Evolutionary conservation across 2,888 invertebrate species (phyloP).

Genomic region (Eurois occulta): DNA sequence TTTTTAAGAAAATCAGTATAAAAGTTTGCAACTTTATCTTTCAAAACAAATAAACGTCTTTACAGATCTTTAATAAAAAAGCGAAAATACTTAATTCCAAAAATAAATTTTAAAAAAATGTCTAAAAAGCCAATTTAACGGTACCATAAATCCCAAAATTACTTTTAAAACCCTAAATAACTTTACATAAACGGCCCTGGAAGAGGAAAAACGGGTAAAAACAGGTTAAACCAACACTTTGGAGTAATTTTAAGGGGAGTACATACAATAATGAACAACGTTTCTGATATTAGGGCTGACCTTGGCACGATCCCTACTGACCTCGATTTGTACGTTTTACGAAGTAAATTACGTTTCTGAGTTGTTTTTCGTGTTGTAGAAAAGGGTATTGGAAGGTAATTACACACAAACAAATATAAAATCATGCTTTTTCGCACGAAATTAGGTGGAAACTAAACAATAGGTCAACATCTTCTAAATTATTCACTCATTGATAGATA

Average conservation of each 20-base stretch:
- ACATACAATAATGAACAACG: slow-evolving; percentile 27
- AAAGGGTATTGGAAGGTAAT: neutral
- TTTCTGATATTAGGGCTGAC: slow-evolving; percentile 30
- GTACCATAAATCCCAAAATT: slow-evolving; percentile 35
- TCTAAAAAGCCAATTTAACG: slow-evolving; percentile 23
- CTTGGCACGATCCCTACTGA: slow-evolving; percentile 41
- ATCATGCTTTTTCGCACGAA: neutral
- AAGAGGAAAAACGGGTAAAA: slow-evolving; percentile 24
- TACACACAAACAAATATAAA: neutral
- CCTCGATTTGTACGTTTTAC: slow-evolving; percentile 35
- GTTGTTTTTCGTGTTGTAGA: neutral
- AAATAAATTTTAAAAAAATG: neutral
- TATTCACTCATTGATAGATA: neutral
- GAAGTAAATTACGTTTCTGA: slow-evolving; percentile 19
- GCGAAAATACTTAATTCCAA: neutral
- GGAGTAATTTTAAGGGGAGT: slow-evolving; percentile 30
- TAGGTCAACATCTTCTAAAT: neutral
- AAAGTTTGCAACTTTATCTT: neutral
- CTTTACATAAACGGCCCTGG: slow-evolving; percentile 1
- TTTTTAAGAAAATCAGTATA: neutral
- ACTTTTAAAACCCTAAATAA: slow-evolving; percentile 35
- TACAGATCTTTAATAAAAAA: neutral
- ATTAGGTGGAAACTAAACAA: neutral
- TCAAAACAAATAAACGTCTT: neutral
- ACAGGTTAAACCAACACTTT: slow-evolving; percentile 35